Evolutionary conservation across 2,888 invertebrate genomes (phyloP), one percentile per base, ranked within the genome.

Genomic region (Platycheirus albimanus): DNA sequence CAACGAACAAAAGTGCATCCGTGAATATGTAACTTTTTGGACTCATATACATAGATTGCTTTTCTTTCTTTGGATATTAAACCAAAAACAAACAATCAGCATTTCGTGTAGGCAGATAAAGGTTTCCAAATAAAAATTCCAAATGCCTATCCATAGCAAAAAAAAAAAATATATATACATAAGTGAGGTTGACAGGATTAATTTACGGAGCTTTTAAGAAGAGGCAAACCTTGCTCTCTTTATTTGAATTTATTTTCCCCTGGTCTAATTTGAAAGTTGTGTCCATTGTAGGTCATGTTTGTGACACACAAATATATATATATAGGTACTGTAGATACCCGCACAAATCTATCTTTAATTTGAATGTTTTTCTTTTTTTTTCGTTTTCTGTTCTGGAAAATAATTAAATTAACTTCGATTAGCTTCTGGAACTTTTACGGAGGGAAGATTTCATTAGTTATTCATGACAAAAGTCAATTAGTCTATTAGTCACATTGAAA

Each of bases 171-270:
- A 36, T 19, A 54, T 5, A 54, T 8, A 13, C 38, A 24, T 58
- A 41, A 58, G 36, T 41, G 41, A 41, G 28, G 41, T 41, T 41
- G 41, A 38, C 38, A 41, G 24, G 41, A 58, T 41, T 41, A 58
- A 41, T 38, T 41, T 41, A 58, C 41, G 24, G 28, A 36, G 54
- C 54, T 54, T 54, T 54, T 38, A 54, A 24, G 24, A 24, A 41
- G 11, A 24, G 24, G 24, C 15, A 41, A 41, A 28, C 24, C 58
- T 24, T 24, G 11, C 5, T 41, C 13, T 28, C 8, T 5, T 38
- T 20, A n/a, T 24, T 56, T 15, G 1, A n/a, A 36, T 41, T 58
- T 41, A 56, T 54, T 3, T 33, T 2, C 8, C 1, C 4, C n/a
- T 54, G 36, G 36, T 36, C 52, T 54, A 13, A 38, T n/a, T 36